Evolutionary conservation across 2,113 vertebrate genomes (phyloP), one percentile per base, ranked within the genome.

Genomic region (Heloderma charlesbogerti): DNA sequence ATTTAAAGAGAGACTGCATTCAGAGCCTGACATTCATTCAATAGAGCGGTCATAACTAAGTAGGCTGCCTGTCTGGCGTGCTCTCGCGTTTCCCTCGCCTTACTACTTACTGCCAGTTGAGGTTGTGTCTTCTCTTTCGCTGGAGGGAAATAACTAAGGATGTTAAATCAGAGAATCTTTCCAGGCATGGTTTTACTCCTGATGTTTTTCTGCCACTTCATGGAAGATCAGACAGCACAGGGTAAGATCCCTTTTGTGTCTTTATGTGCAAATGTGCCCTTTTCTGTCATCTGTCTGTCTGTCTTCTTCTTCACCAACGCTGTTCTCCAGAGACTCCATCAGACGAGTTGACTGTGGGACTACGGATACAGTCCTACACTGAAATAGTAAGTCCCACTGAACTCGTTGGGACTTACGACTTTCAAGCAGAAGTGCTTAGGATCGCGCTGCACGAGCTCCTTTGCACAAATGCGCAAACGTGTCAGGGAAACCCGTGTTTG

Each of bases 1-100:
- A 99, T 99, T 99, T 99, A 99, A 99, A 99, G 99, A 98, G 98
- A 98, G 98, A 98, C 98, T 98, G 99, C 99, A 98, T 98, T 98
- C 98, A 97, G 97, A 98, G 98, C 97, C 98, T 98, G 98, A 98
- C 99, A 98, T 98, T 99, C 98, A 99, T 99, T 99, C 98, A 99
- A 98, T 98, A 98, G 98, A 98, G 98, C 98, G 98, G 98, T 98
- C 98, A 97, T 98, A 98, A 98, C 98, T 97, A 98, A 98, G 98
- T 97, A 54, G 97, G 97, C 97, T 94, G 95, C 74, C 91, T 80
- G 78, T 96, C 98, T 98, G 69, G 88, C 69, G 88, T 93, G 97
- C 96, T 94, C 93, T 96, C 94, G 54, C 78, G 22, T 97, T 96
- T 96, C 97, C 96, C 95, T 95, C 94, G 96, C 97, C 97, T 98